Percentiles rank a stretch among this genome's conserved stretches.
Evolutionary conservation across 2,113 vertebrate species (phyloP).

Genomic region (Cacatua alba): DNA sequence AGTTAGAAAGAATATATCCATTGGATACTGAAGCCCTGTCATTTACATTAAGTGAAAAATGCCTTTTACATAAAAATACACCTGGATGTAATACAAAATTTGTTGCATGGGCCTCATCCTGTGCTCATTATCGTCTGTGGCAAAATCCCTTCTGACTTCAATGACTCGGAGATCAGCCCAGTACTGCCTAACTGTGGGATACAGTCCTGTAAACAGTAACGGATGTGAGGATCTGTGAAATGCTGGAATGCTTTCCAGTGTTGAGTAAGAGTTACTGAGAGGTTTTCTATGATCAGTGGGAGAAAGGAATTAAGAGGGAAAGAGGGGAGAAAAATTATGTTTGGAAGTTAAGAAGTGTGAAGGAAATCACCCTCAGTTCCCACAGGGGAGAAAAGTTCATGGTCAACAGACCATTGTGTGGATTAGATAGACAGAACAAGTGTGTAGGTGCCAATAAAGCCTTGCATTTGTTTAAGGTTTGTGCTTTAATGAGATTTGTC

Average conservation of each 20-base stretch:
- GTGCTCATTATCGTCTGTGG: background rate
- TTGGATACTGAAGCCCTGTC: background rate
- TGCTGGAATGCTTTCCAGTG: background rate
- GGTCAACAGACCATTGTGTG: background rate
- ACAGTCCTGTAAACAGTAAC: background rate
- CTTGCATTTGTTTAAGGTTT: background rate
- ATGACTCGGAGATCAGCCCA: background rate
- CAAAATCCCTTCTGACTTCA: background rate
- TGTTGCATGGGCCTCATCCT: background rate
- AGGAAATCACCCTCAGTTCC: background rate
- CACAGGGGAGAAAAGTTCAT: background rate
- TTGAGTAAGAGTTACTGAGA: background rate
- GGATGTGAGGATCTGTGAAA: background rate
- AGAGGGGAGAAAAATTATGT: background rate
- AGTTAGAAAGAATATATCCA: background rate
- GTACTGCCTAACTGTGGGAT: background rate
- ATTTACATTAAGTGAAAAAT: constrained; percentile 28
- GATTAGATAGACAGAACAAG: background rate
- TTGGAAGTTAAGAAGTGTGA: background rate
- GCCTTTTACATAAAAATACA: constrained; percentile 20
- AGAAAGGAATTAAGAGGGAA: background rate
- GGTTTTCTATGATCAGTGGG: background rate
- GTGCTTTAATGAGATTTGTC: constrained; percentile 2
- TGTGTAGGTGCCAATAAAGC: background rate
- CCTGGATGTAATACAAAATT: constrained; percentile 16